Evolutionary conservation across 2,888 invertebrate species (phyloP), one percentile per base, ranked within the genome.

Genomic region (Phyllotreta cruciferae): DNA sequence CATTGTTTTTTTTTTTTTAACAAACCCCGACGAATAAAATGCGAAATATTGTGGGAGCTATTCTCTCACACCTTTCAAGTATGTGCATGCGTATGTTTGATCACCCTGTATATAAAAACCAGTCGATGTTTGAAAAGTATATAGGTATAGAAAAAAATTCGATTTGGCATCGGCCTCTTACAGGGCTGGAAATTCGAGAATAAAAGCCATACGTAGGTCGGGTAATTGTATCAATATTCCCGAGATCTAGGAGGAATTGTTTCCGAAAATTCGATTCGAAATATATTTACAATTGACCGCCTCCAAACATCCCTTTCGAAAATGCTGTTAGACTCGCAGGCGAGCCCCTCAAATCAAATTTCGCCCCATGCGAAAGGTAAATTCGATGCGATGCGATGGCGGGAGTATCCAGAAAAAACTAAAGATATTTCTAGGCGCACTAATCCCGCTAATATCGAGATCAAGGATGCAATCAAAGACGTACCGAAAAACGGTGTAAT

Each of bases 251-350:
- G 60, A 37, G 47, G 56, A 66, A 66, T 66, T 69, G 62, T 66
- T 65, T 66, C 60, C 54, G 53, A 70, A 24, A 74, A 74, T 73
- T 73, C 60, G 68, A 74, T 74, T 72, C 52, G 54, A 67, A 69
- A 70, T 70, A 70, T 73, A 72, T 75, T 75, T 73, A 68, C 73
- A 67, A 73, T 70, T 74, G 74, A 73, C 71, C 73, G 73, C 67
- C 72, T 69, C 65, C 73, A 66, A 58, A 68, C 68, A 71, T 72
- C 63, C 67, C 60, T 24, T 24, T 67, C 66, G 66, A 71, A 73
- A 73, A 74, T 71, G 68, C 69, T 70, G 72, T 74, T 74, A 74
- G 66, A 64, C 58, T 49, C 64, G 69, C 69, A 70, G 70, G 69
- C 70, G 68, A 62, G 66, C 38, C 54, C 24, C 61, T 64, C 63